Conservation (phyloP, 2,888 invertebrate genomes). For the Andrena marginata region DNA sequence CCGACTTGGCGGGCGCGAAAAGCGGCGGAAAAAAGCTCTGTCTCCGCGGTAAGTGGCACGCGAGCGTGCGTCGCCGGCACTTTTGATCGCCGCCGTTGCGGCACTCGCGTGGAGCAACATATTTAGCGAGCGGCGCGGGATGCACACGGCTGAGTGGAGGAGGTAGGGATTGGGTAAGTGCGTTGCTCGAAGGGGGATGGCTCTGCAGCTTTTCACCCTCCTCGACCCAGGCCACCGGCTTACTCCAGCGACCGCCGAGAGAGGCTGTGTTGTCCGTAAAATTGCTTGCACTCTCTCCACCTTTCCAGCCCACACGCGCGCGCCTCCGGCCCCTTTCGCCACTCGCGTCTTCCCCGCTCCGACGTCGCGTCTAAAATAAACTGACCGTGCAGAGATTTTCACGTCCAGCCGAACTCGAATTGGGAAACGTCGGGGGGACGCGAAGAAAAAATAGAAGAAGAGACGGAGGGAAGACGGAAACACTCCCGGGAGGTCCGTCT, state of each 20-base stretch:
- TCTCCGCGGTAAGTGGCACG: constrained; percentile 64
- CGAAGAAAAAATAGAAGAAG: constrained; percentile 30
- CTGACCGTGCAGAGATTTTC: constrained; percentile 74
- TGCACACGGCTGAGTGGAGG: constrained; percentile 52
- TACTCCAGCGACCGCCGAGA: constrained; percentile 65
- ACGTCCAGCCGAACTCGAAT: constrained; percentile 69
- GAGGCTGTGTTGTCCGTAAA: constrained; percentile 76
- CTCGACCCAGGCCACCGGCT: constrained; percentile 60
- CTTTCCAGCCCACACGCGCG: constrained; percentile 30
- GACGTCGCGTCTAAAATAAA: constrained; percentile 69
- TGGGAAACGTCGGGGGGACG: constrained; percentile 65
- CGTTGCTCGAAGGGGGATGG: constrained; percentile 68
- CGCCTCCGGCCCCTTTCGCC: constrained; percentile 8
- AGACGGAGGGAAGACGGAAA: constrained; percentile 42
- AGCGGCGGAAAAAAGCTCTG: constrained; percentile 46
- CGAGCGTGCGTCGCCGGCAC: constrained; percentile 59
- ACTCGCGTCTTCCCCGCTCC: constrained; percentile 9
- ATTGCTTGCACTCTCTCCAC: constrained; percentile 75
- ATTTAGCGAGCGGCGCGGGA: constrained; percentile 63
- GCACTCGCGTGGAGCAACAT: constrained; percentile 58
- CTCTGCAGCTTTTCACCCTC: constrained; percentile 77
- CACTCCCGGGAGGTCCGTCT: constrained; percentile 55
- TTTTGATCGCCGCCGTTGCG: constrained; percentile 70
- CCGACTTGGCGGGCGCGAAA: neutral
- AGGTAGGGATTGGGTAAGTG: constrained; percentile 75